Evolutionary conservation across 2,797 vertebrate species (phyloP).

Genomic region (Melanotaenia trifasciata): DNA sequence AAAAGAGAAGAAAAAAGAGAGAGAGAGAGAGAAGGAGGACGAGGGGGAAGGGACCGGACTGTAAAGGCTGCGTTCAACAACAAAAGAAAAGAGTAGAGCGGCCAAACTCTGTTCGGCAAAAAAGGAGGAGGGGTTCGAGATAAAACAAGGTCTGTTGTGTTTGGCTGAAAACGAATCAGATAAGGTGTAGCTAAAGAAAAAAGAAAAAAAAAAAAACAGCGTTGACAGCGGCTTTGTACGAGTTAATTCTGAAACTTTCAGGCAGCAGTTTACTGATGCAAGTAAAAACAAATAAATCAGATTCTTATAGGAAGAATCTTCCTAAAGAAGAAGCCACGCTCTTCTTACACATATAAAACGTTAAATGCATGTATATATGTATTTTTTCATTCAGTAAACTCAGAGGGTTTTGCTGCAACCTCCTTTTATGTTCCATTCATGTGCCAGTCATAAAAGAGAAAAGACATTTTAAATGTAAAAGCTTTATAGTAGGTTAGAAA

Average conservation of each 20-base stretch:
- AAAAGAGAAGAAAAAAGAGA: constrained; percentile 45
- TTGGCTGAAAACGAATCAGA: constrained; percentile 44
- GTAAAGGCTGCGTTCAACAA: constrained; percentile 71
- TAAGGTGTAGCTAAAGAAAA: neutral
- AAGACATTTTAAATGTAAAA: neutral
- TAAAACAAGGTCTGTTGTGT: constrained; percentile 30
- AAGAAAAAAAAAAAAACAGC: neutral
- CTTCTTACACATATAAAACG: too few relatives aligned
- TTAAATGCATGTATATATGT: neutral
- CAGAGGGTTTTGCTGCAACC: neutral
- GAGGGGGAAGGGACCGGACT: constrained; percentile 65
- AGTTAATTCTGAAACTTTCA: constrained; percentile 1
- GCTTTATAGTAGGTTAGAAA: neutral
- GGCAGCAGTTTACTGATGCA: neutral
- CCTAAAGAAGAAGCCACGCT: neutral
- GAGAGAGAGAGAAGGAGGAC: constrained; percentile 29
- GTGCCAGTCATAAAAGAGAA: neutral
- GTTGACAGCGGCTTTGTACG: neutral
- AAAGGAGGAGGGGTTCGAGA: constrained; percentile 41
- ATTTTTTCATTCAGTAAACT: neutral
- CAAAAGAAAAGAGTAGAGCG: constrained; percentile 75
- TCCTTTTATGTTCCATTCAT: neutral
- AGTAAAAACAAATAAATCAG: neutral
- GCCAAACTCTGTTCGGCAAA: constrained; percentile 69
- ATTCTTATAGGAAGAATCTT: neutral